A percentile compares a stretch with the other conserved stretches of the same genome.
Evolutionary conservation across 2,797 vertebrate species (phyloP).

Genomic region (Sebastes nivosus): DNA sequence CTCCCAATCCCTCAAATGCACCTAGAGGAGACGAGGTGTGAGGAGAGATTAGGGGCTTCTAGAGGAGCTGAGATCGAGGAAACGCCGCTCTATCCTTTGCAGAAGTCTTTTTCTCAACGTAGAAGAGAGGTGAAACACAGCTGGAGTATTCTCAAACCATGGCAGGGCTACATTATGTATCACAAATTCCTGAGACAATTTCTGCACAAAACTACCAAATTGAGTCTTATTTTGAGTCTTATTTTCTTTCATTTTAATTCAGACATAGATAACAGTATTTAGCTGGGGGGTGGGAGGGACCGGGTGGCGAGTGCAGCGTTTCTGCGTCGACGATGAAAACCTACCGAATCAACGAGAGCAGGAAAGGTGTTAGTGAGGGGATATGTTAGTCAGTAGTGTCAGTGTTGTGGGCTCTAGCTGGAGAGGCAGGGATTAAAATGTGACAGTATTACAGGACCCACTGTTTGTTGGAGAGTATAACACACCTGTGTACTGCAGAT

Average conservation of each 20-base stretch:
- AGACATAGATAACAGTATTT: not conserved
- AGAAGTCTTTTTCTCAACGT: too few species aligned
- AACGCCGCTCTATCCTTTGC: too few species aligned
- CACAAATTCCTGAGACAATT: accelerated
- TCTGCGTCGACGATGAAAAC: not conserved
- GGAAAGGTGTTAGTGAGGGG: not conserved
- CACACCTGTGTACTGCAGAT: not conserved
- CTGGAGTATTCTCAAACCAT: too few species aligned
- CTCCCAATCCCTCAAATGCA: too few species aligned
- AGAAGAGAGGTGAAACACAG: too few species aligned
- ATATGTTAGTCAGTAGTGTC: not conserved
- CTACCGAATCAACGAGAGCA: not conserved
- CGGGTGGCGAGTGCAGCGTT: too few species aligned
- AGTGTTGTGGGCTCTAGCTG: not conserved
- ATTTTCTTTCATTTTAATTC: not conserved
- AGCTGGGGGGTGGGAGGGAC: too few species aligned
- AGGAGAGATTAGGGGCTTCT: too few species aligned
- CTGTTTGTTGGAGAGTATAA: not conserved
- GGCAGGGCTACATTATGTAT: too few species aligned
- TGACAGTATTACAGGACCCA: not conserved
- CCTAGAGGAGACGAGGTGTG: too few species aligned
- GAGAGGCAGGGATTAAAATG: not conserved
- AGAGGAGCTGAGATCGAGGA: too few species aligned
- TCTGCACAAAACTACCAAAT: not conserved
- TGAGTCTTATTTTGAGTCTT: not conserved